Percentiles rank a stretch among this genome's conserved stretches.
phyloP scores from a whole-genome alignment of 2,888 invertebrate species.

The Uloborus plumipes region DNA sequence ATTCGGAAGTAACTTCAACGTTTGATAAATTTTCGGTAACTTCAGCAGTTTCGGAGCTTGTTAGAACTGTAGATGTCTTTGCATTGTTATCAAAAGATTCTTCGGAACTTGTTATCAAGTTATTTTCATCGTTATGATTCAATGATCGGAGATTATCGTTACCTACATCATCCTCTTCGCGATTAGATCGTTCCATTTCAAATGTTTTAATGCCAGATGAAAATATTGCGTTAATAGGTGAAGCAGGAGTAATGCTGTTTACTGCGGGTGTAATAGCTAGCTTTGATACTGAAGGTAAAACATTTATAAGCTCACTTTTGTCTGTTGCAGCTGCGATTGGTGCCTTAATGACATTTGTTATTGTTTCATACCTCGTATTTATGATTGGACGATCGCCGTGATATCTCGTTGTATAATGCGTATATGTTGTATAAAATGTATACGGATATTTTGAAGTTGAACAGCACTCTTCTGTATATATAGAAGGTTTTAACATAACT shows the following conservation, averaged over 20 bases:
- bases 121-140: background rate
- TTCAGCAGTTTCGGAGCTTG: no score
- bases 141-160: no score
- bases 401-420: slow-evolving; percentile 66
- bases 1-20: no score
- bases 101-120: background rate
- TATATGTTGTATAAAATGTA: slow-evolving; percentile 65
- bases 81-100: no score
- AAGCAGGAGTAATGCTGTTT: background rate
- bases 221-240: slow-evolving; percentile 9
- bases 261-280: background rate
- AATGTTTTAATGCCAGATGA: slow-evolving; percentile 1
- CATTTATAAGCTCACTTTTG: background rate
- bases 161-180: background rate
- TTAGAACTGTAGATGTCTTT: no score
- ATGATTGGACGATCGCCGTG: slow-evolving; percentile 65
- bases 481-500: slow-evolving; percentile 7
- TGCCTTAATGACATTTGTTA: slow-evolving; percentile 62
- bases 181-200: background rate
- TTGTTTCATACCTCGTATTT: slow-evolving; percentile 65
- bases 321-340: slow-evolving; percentile 14
- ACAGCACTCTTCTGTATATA: slow-evolving; percentile 1
- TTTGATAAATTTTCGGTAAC: no score
- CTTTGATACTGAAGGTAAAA: background rate
- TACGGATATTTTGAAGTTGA: slow-evolving; percentile 42